A percentile compares a stretch with the other conserved stretches of the same genome.
Conservation (phyloP, 2,888 invertebrate species). For the Fissipunctia ypsillon region DNA sequence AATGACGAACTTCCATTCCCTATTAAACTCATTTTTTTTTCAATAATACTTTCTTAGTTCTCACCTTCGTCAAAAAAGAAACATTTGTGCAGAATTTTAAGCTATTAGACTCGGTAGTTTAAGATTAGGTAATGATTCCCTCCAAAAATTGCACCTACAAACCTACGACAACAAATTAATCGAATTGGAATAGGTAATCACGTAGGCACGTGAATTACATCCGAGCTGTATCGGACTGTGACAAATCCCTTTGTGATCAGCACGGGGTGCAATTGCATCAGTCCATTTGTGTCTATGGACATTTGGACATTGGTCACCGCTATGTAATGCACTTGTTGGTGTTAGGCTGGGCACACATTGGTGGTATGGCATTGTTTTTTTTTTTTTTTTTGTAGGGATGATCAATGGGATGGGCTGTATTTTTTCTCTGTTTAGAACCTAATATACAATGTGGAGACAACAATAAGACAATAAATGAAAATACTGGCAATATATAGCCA, state of each 20-base stretch:
- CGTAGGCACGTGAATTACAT: conserved; percentile 45
- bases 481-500: no score
- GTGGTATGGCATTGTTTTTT: no score
- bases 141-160: background rate
- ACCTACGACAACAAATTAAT: conserved; percentile 1
- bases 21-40: no score
- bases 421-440: no score
- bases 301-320: conserved; percentile 31
- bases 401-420: no score
- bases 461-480: no score
- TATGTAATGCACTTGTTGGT: conserved; percentile 57
- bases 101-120: no score
- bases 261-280: conserved; percentile 78
- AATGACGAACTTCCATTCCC: background rate
- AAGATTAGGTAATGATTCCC: no score
- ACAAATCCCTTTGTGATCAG: conserved; percentile 67
- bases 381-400: background rate
- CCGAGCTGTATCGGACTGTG: conserved; percentile 42
- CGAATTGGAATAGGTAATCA: conserved; percentile 22
- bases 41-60: no score
- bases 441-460: no score
- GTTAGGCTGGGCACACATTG: conserved; percentile 12
- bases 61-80: no score
- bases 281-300: conserved; percentile 60
- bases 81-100: no score